Evolutionary conservation across 1,140 invertebrate species (phyloP), one percentile per base, ranked within the genome.

Genomic region (Bombyx mandarina): DNA sequence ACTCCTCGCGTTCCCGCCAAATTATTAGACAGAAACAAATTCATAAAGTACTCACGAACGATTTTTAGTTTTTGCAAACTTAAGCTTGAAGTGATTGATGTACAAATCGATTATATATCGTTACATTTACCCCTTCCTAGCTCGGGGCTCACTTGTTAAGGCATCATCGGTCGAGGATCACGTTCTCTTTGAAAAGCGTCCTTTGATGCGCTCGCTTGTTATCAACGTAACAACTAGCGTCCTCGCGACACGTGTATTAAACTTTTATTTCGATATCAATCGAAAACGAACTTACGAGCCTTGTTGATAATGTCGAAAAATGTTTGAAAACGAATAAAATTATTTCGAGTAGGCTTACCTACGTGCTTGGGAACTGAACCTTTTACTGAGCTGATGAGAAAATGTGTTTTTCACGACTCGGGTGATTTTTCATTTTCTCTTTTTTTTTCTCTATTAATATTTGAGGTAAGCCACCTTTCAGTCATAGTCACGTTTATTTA

Each of bases 151-250:
- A 67, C 67, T 72, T 68, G 69, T 75, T 74, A 67, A 65, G 63
- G 63, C 63, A 68, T 69, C 63, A 68, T 69, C 64, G 69, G 66
- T 61, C 63, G 66, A 67, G 67, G 65, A 72, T 73, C 73, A 72
- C 70, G 67, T 72, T 65, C 67, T 52, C 63, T 71, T 71, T 73
- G 64, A 67, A 66, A 71, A 71, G 62, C 55, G 58, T 64, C 63
- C 73, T 75, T 75, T 75, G 70, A 75, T 70, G 66, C 67, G 56
- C 62, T 60, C 60, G 54, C 62, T 70, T 68, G 63, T 70, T 68
- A 68, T 60, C 57, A 65, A 60, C 59, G 61, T 65, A 60, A 63
- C 66, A 69, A 72, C 67, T 72, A 65, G 67, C 63, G 60, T 61
- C 61, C 67, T 64, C 54, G 56, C 54, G 55, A 60, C 58, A 63